A percentile compares a stretch with the other conserved stretches of the same genome.
Evolutionary conservation across 2,797 vertebrate species (phyloP).

Genomic region (Onychomys leucogaster): DNA sequence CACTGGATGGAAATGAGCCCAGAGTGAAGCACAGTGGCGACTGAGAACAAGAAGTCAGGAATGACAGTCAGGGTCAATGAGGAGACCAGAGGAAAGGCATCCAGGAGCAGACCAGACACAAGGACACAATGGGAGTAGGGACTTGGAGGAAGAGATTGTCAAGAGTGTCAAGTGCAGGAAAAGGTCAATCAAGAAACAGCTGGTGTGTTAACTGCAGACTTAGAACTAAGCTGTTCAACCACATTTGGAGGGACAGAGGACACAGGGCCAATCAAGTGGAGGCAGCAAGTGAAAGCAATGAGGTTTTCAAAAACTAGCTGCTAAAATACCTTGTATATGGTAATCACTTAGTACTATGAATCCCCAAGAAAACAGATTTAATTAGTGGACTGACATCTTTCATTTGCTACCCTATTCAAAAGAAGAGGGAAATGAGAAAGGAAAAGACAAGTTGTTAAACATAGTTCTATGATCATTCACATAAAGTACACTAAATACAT

Average conservation of each 20-base stretch:
- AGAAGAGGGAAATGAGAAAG: slow-evolving; percentile 14
- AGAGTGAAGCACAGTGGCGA: not conserved
- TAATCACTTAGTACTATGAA: not conserved
- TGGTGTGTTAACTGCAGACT: slow-evolving; percentile 16
- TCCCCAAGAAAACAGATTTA: slow-evolving; percentile 34
- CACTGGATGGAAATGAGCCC: not conserved
- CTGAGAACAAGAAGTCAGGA: not conserved
- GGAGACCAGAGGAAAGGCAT: not conserved
- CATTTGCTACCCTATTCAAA: slow-evolving; percentile 52
- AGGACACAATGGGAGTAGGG: not conserved
- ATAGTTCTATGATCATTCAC: slow-evolving; percentile 59
- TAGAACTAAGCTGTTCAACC: slow-evolving; percentile 42
- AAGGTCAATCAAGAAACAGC: slow-evolving; percentile 19
- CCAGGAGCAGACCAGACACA: not conserved
- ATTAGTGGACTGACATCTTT: slow-evolving; percentile 27
- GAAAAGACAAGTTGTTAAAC: slow-evolving; percentile 42
- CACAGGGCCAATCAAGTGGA: not conserved
- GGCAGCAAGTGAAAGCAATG: not conserved
- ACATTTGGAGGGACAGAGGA: slow-evolving; percentile 4
- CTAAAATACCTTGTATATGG: not conserved
- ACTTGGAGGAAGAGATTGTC: not conserved
- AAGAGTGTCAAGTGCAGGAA: not conserved
- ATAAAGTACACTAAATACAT: slow-evolving; percentile 61
- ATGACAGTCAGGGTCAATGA: not conserved
- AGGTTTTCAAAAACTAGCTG: not conserved